Evolutionary conservation across 2,113 vertebrate species (phyloP), one percentile per base, ranked within the genome.

Genomic region (Gopherus evgoodei): DNA sequence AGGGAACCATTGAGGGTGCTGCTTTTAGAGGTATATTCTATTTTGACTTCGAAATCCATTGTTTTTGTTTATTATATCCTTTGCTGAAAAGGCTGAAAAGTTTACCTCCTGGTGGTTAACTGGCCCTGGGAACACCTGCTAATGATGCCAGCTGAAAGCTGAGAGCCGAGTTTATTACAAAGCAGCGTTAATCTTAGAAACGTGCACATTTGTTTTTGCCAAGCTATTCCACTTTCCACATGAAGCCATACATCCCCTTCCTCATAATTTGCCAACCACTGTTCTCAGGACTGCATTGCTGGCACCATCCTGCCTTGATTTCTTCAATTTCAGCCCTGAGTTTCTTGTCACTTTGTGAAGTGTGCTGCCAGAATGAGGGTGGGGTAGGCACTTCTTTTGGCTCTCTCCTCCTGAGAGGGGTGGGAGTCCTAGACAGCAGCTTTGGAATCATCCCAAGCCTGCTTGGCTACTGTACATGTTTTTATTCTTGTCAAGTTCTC

Each of bases 121-220:
- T 72, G 38, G 17, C 2, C 2, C 35, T 72, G 5, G 31, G 56
- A 75, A 49, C 65, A 72, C 35, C 65, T 8, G 19, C 87, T 81
- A 80, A 29, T 5, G 6, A 47, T 14, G 42, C 24, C 25, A 47
- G 17, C n/a, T 0, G 0, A 38, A 42, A 44, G 31, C 75, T 54
- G 75, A 44, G 59, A 49, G 21, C 22, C 7, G 6, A 13, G 2
- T 8, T 42, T 29, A 14, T 38, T 80, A 7, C 8, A 91, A 88
- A n/a, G 29, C 50, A 31, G 54, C 27, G 5, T 6, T 31, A 6
- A 25, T 27, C 17, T 65, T 50, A 1, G 7, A 53, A 24, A n/a
- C 1, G 7, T 22, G 25, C 12, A 2, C 5, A 9, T 27, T 1
- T 80, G n/a, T 44, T 11, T 72, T 42, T 5, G 1, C n/a, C 44